Percentiles rank a stretch among this genome's conserved stretches.
Evolutionary conservation across 64 coral and sea anemone species (phyloP).

Genomic region (Astreopora myriophthalma): DNA sequence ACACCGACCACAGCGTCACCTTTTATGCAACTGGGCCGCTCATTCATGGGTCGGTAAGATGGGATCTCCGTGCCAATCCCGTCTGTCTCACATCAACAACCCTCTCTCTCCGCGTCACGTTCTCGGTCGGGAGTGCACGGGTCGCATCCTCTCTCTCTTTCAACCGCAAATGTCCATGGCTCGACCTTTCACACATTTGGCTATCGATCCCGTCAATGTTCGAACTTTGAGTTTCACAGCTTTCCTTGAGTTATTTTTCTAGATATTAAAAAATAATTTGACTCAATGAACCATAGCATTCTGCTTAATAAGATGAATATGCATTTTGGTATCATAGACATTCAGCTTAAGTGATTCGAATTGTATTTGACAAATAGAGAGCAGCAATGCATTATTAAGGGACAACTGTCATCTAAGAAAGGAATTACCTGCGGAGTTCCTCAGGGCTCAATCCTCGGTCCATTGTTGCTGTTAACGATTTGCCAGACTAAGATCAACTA

Average conservation of each 20-base stretch:
- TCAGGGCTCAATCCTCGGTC: constrained; percentile 22
- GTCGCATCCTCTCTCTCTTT: no score
- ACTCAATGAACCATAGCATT: constrained; percentile 6
- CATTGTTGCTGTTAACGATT: constrained; percentile 36
- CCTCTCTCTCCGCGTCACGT: no score
- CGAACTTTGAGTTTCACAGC: no score
- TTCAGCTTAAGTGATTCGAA: constrained; percentile 14
- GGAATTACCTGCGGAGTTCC: not conserved
- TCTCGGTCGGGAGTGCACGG: no score
- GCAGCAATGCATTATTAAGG: constrained; percentile 29
- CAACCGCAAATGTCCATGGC: no score
- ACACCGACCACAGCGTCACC: no score
- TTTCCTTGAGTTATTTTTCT: not conserved
- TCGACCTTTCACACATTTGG: no score
- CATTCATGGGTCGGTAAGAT: no score
- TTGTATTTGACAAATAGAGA: constrained; percentile 23
- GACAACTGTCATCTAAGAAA: not conserved
- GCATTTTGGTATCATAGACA: not conserved
- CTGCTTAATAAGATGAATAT: constrained; percentile 16
- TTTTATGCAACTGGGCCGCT: no score
- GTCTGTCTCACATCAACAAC: no score
- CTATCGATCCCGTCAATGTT: no score
- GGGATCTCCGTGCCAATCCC: no score
- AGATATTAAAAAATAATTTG: constrained; percentile 1
- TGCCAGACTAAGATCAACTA: constrained; percentile 1